Conservation (phyloP, 2,113 vertebrate species). For the Psephotus haematonotus region DNA sequence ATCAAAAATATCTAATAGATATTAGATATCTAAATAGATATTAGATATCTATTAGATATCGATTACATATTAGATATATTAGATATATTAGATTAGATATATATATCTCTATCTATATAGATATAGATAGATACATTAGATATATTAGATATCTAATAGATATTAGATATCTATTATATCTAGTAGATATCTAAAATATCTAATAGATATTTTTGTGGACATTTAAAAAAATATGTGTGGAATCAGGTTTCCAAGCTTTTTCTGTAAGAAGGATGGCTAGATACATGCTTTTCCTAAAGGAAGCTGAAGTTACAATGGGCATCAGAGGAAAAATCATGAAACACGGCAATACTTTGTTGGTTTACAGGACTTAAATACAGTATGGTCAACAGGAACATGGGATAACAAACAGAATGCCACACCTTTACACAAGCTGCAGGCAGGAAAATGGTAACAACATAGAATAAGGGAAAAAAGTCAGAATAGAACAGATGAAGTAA, state of each 20-base stretch:
- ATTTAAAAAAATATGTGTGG: background rate
- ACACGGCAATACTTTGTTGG: background rate
- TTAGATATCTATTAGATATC: no score
- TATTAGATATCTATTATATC: no score
- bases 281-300: background rate
- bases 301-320: background rate
- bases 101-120: no score
- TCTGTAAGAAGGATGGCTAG: background rate
- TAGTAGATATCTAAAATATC: background rate
- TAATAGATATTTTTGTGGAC: background rate
- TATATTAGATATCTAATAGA: no score
- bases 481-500: background rate
- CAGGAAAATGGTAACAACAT: background rate
- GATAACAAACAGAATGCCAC: background rate
- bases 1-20: background rate
- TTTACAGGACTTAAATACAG: background rate
- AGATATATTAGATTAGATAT: no score
- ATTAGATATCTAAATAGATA: background rate
- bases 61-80: no score
- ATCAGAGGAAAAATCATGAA: background rate
- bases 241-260: background rate
- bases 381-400: background rate
- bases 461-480: background rate
- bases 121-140: no score
- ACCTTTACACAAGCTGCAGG: background rate